phyloP scores from a whole-genome alignment of 2,888 invertebrate genomes.

The Isoperla grammatica region DNA sequence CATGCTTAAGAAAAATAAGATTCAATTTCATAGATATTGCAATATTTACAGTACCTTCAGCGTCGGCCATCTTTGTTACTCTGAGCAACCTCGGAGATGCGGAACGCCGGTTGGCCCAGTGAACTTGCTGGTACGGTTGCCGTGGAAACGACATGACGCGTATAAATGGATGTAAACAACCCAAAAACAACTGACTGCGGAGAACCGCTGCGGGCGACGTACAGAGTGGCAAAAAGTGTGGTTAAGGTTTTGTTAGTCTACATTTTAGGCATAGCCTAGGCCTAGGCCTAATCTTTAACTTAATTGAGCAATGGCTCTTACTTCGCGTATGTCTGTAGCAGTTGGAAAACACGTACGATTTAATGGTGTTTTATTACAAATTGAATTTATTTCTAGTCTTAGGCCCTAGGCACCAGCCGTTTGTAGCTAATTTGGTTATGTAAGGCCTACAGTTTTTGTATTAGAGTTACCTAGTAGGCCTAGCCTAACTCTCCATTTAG shows the following conservation, averaged over 20 bases:
- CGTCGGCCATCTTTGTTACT: constrained; percentile 31
- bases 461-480: constrained; percentile 4
- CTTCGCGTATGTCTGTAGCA: constrained; percentile 28
- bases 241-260: not conserved
- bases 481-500: no score
- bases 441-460: not conserved
- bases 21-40: no score
- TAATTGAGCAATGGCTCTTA: constrained; percentile 13
- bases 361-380: not conserved
- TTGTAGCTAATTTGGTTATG: no score
- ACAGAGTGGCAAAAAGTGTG: not conserved
- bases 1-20: no score
- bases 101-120: constrained; percentile 16
- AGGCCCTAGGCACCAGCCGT: not conserved
- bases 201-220: not conserved
- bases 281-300: not conserved
- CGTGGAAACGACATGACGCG: constrained; percentile 14
- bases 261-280: no score
- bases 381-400: no score
- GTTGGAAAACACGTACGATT: constrained; percentile 29
- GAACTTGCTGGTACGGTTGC: constrained; percentile 19
- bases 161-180: constrained; percentile 2
- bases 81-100: constrained; percentile 25
- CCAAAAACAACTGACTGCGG: not conserved
- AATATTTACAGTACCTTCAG: constrained; percentile 27